A percentile compares a stretch with the other conserved stretches of the same genome.
These are phyloP conservation scores for Montipora capricornis DNA, from an alignment of 64 coral and sea anemone genomes.

Conservation along the genomic window DNA sequence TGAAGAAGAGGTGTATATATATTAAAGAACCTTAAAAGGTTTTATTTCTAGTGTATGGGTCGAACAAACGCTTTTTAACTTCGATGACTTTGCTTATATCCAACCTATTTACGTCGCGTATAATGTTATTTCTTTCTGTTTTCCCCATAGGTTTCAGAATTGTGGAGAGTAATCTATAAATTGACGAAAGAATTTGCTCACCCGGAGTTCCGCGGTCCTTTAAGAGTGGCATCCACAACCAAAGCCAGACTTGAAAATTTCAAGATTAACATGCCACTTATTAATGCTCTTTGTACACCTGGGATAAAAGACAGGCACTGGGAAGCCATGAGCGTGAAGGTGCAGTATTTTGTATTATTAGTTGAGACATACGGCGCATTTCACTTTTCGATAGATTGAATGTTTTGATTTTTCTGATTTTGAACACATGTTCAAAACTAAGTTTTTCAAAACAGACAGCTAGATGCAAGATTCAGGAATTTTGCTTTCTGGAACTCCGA, in stretches of 20 bases:
- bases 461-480: too few relatives aligned
- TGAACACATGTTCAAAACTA: too few relatives aligned
- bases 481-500: too few relatives aligned
- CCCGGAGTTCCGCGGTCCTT: constrained; percentile 89
- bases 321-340: constrained; percentile 96
- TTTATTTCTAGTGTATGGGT: too few relatives aligned
- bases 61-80: too few relatives aligned
- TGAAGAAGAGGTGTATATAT: constrained; percentile 85
- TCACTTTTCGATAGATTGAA: too few relatives aligned
- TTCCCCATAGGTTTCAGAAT: constrained; percentile 77
- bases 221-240: constrained; percentile 80
- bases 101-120: too few relatives aligned
- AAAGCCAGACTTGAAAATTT: constrained; percentile 97
- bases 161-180: constrained; percentile 96
- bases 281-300: constrained; percentile 90
- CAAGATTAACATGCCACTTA: constrained; percentile 96
- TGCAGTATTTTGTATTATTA: background rate
- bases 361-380: too few relatives aligned
- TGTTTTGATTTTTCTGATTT: too few relatives aligned
- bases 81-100: too few relatives aligned
- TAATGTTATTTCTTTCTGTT: background rate
- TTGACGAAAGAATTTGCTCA: constrained; percentile 95
- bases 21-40: too few relatives aligned
- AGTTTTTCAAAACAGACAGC: too few relatives aligned
- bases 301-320: constrained; percentile 96